Base-by-base conservation (phyloP, 2,797 vertebrate genomes). In the Chrosomus eos region DNA sequence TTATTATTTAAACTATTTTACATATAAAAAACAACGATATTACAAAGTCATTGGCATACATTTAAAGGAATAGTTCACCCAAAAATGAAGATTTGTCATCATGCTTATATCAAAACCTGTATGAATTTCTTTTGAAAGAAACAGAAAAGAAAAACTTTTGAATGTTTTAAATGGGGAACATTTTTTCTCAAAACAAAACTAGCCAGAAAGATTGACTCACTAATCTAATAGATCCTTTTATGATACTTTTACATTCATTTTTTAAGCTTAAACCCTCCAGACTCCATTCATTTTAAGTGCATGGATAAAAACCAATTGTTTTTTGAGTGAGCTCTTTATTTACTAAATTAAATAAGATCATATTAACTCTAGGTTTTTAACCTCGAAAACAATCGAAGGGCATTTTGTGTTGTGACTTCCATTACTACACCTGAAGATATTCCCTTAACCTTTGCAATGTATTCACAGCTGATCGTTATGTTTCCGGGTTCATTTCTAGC, bases 401-500 rank as follows among this genome's bases (percentile, higher is more conserved):
- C 89, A 18, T 95, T 95, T 45, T 90, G 85, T 5, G 89, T 80
- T 0, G 89, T 90, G 83, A 90, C 84, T 48, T 93, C 85, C 72
- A 75, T 87, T 36, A 94, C 90, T 1, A 23, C 84, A 28, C 93
- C 86, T 8, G 88, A 38, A 0, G 90, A 84, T 67, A 92, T 5
- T 48, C 88, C 92, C 90, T 93, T 95, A 62, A 91, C 26, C 0
- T 40, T 53, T 7, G 91, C 90, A 81, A 91, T 77, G 88, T 92
- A 85, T 21, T 88, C 72, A 68, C 90, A 94, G 75, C 84, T 89
- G 85, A 89, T 84, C 1, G 1, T 16, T 33, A 93, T 90, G 87
- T 90, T 91, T 31, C 88, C 13, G 0, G 89, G 90, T 77, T 94
- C 90, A 5, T 94, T 95, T 86, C 92, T 92, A 86, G 88, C 86